phyloP scores from a whole-genome alignment of 2,888 invertebrate genomes.

The Hypena proboscidalis region DNA sequence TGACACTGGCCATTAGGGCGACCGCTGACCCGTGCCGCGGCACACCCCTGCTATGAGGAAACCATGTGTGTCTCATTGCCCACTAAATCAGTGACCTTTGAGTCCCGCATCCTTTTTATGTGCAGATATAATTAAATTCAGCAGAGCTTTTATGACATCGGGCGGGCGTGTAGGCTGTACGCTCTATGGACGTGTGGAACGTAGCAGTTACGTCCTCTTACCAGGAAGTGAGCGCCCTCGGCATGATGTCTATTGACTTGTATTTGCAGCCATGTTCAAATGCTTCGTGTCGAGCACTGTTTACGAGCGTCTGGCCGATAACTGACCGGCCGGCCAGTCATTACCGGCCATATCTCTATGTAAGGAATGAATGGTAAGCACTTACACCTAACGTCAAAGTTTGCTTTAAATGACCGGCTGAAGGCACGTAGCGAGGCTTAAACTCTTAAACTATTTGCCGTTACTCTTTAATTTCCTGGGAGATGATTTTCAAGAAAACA shows the following conservation, averaged over 20 bases:
- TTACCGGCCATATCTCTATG: slow-evolving; percentile 81
- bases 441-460: slow-evolving; percentile 63
- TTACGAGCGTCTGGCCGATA: slow-evolving; percentile 81
- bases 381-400: slow-evolving; percentile 70
- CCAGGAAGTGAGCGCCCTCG: slow-evolving; percentile 69
- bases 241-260: slow-evolving; percentile 75
- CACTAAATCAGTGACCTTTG: slow-evolving; percentile 69
- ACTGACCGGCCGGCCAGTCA: slow-evolving; percentile 71
- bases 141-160: slow-evolving; percentile 47
- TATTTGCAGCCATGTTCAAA: slow-evolving; percentile 75
- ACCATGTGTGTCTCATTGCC: slow-evolving; percentile 54
- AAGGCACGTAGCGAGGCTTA: slow-evolving; percentile 68
- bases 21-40: slow-evolving; percentile 68
- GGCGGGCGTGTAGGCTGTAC: slow-evolving; percentile 38
- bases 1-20: slow-evolving; percentile 66
- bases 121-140: slow-evolving; percentile 54
- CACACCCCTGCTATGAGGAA: slow-evolving; percentile 57
- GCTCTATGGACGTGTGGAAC: slow-evolving; percentile 51
- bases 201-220: slow-evolving; percentile 54
- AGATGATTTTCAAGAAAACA: slow-evolving; percentile 55
- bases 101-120: slow-evolving; percentile 52
- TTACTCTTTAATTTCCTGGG: slow-evolving; percentile 64
- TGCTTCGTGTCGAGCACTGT: slow-evolving; percentile 73
- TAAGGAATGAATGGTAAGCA: slow-evolving; percentile 78
- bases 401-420: slow-evolving; percentile 68